Evolutionary conservation across 1,140 invertebrate species (phyloP), one percentile per base, ranked within the genome.

Genomic region (Dendrolimus punctatus): DNA sequence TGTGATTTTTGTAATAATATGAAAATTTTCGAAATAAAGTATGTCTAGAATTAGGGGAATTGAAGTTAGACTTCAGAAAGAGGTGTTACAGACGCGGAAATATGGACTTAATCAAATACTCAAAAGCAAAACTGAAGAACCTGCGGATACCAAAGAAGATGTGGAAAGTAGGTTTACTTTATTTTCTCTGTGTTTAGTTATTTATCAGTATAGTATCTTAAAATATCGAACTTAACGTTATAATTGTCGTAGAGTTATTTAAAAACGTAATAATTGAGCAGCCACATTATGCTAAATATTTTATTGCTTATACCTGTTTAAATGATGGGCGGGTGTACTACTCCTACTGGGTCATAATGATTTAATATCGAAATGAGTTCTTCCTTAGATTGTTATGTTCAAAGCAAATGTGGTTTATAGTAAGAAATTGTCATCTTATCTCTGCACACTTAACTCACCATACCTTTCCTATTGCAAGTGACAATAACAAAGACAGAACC

Each of bases 21-120:
- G 5, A 8, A 9, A 8, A 37, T 45, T 51, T 23, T 23, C 23
- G 23, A 23, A 37, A 44, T 44, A 8, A 6, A 51, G 10, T 8
- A 83, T 83, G 78, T 81, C 80, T 60, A 80, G 75, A 71, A 81
- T 76, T 58, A 73, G 71, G 53, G 72, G 67, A 62, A 73, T 83
- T 53, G 76, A 75, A 62, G 57, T 62, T 48, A 76, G 69, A 70
- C 55, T 71, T 41, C 73, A 73, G 62, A 77, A 77, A 57, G 68
- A 71, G 56, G 51, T 58, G 10, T 53, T 71, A 44, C 68, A 76
- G 46, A 51, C 50, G 41, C 62, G 57, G 38, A 68, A 57, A 57
- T 69, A 73, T 43, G 66, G 57, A 39, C 56, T 51, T 23, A 66
- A 66, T 48, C 70, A 71, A 58, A 55, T 52, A 8, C 66, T 51